A percentile compares a stretch with the other conserved stretches of the same genome.
Evolutionary conservation across 2,888 invertebrate species (phyloP).

Genomic region (Anoncus sp.): DNA sequence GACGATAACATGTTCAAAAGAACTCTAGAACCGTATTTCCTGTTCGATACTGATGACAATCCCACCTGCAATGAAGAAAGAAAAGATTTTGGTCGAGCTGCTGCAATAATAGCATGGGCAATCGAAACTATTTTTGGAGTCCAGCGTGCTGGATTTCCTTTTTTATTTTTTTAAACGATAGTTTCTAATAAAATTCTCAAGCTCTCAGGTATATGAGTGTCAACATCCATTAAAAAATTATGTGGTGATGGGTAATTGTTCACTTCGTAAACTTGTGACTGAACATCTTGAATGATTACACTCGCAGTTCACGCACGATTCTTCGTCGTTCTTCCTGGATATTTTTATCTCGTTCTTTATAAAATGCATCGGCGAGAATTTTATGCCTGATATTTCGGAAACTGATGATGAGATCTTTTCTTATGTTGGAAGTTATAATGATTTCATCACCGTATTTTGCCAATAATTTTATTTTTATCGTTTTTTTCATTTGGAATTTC

Average conservation of each 20-base stretch:
- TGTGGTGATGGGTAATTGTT: conserved; percentile 63
- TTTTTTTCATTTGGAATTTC: too few relatives aligned
- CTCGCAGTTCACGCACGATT: conserved; percentile 75
- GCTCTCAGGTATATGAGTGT: conserved; percentile 65
- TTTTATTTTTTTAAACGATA: conserved; percentile 29
- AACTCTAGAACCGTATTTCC: conserved; percentile 72
- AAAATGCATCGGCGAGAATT: conserved; percentile 70
- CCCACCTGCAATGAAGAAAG: conserved; percentile 73
- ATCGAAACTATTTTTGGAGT: conserved; percentile 2
- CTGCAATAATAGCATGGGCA: conserved; percentile 53
- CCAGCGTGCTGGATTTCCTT: too few relatives aligned
- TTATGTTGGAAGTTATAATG: too few relatives aligned
- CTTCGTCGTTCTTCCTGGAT: conserved; percentile 66
- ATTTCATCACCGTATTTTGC: too few relatives aligned
- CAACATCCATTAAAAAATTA: conserved; percentile 9
- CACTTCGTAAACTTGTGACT: conserved; percentile 70
- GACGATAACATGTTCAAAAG: conserved; percentile 71
- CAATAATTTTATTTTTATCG: too few relatives aligned
- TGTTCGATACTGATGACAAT: conserved; percentile 68
- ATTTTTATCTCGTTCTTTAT: conserved; percentile 71
- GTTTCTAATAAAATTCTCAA: conserved; percentile 67
- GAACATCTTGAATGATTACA: conserved; percentile 74
- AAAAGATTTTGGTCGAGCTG: conserved; percentile 74
- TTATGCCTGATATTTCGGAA: neutral
- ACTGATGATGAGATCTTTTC: too few relatives aligned